A percentile compares a stretch with the other conserved stretches of the same genome.
These are phyloP conservation scores for Charaxes varanes DNA, from an alignment of 1,140 invertebrate species.

Conservation along the genomic window DNA sequence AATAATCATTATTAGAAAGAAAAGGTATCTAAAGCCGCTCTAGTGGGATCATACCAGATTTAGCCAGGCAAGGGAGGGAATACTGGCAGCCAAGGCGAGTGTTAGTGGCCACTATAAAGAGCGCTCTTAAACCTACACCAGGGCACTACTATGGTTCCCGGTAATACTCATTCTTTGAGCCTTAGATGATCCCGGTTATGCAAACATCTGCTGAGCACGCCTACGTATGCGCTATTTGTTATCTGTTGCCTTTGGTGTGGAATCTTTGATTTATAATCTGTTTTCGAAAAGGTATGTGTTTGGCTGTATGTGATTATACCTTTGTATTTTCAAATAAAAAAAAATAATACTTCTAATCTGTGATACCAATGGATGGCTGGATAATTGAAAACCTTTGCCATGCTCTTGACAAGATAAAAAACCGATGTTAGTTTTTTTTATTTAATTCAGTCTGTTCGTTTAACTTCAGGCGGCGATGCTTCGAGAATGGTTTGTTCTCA, in stretches of 20 bases:
- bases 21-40: too few species aligned
- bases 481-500: too few species aligned
- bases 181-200: constrained; percentile 27
- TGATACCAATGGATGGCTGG: not conserved
- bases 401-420: not conserved
- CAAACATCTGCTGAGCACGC: constrained; percentile 60
- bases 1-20: too few species aligned
- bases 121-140: too few species aligned
- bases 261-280: constrained; percentile 29
- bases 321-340: not conserved
- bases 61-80: too few species aligned
- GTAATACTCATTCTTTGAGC: constrained; percentile 46
- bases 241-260: constrained; percentile 20
- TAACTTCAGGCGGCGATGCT: too few species aligned
- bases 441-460: not conserved
- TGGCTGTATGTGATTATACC: constrained; percentile 1
- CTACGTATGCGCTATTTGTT: constrained; percentile 32
- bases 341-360: not conserved
- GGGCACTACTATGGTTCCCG: too few species aligned
- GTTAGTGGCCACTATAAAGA: too few species aligned
- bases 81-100: too few species aligned
- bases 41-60: too few species aligned
- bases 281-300: constrained; percentile 4
- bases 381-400: not conserved
- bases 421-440: not conserved